phyloP scores from a whole-genome alignment of 2,888 invertebrate species.

The Ligdia adustata region DNA sequence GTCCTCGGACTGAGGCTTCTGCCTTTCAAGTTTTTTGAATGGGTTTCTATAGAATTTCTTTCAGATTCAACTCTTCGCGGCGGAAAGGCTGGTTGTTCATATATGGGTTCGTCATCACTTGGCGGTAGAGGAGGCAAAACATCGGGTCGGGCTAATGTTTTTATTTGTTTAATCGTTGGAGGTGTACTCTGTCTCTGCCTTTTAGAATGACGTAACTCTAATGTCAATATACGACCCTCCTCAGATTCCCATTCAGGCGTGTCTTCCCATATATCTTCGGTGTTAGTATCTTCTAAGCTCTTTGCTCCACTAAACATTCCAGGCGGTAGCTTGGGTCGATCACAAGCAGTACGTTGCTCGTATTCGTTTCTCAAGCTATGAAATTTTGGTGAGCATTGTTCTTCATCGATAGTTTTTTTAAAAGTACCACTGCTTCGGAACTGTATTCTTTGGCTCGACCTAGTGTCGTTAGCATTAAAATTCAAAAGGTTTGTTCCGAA shows the following conservation, averaged over 20 bases:
- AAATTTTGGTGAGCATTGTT: conserved; percentile 75
- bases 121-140: conserved; percentile 87
- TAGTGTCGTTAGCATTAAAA: conserved; percentile 50
- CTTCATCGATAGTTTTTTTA: conserved; percentile 75
- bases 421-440: conserved; percentile 89
- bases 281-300: conserved; percentile 50
- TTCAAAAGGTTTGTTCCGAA: conserved; percentile 66
- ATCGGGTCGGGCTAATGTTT: conserved; percentile 85
- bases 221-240: conserved; percentile 86
- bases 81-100: conserved; percentile 84
- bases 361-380: conserved; percentile 90
- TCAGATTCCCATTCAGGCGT: conserved; percentile 71
- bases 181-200: conserved; percentile 87
- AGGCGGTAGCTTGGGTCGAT: conserved; percentile 64
- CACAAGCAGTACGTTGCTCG: conserved; percentile 83
- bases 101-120: conserved; percentile 79
- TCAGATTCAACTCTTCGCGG: conserved; percentile 78
- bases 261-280: conserved; percentile 63
- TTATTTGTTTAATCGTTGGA: conserved; percentile 72
- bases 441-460: conserved; percentile 81
- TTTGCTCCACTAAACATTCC: conserved; percentile 60
- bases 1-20: conserved; percentile 84
- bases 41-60: conserved; percentile 58
- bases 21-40: conserved; percentile 87
- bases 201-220: conserved; percentile 89